phyloP scores from a whole-genome alignment of 2,113 vertebrate species.

The Mobula hypostoma region DNA sequence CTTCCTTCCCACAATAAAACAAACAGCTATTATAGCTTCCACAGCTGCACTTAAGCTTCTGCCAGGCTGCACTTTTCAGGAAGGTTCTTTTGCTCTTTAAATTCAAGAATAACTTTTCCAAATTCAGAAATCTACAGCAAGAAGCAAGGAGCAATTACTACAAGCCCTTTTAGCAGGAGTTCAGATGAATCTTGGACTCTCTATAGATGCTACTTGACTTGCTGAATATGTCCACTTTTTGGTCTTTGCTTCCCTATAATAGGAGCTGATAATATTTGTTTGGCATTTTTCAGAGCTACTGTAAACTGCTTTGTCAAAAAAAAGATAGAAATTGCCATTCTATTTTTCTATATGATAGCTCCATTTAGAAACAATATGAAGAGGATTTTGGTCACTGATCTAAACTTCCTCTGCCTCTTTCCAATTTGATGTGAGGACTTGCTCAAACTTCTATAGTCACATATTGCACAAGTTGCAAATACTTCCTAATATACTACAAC shows the following conservation, averaged over 20 bases:
- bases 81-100: too few species aligned
- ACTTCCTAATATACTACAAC: neutral
- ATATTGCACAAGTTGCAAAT: neutral
- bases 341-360: neutral
- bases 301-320: neutral
- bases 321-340: neutral
- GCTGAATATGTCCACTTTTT: too few species aligned
- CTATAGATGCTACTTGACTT: too few species aligned
- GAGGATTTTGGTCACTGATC: neutral
- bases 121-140: neutral
- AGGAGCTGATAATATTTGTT: neutral
- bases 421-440: neutral
- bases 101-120: neutral
- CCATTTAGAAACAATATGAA: neutral
- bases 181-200: too few species aligned
- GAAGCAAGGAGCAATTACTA: neutral
- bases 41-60: neutral
- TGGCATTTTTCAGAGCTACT: neutral
- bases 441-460: neutral
- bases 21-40: neutral
- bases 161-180: neutral
- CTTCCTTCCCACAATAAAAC: neutral
- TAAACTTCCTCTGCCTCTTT: neutral
- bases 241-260: neutral
- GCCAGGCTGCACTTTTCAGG: neutral